These are phyloP conservation scores for Paedocypris sp. DNA, from an alignment of 2,113 vertebrate genomes.

Conservation along the genomic window DNA sequence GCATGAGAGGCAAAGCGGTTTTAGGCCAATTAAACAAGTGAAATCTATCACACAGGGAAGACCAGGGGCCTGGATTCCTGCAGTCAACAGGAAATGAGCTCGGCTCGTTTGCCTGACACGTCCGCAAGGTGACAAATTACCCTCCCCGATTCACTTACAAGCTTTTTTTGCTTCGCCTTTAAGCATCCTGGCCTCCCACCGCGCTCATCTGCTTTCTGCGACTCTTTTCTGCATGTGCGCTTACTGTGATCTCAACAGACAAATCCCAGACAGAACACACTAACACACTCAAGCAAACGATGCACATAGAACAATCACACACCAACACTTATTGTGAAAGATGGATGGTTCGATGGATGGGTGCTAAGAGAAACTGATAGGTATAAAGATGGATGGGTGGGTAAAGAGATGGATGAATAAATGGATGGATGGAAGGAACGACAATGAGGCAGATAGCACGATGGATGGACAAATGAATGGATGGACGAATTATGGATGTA, in stretches of 20 bases:
- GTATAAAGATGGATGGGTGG: no score
- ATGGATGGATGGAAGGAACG: no score
- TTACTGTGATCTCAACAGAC: not conserved
- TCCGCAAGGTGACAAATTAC: slow-evolving; percentile 56
- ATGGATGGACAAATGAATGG: no score
- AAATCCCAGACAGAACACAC: not conserved
- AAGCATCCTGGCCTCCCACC: not conserved
- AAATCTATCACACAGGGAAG: slow-evolving; percentile 58
- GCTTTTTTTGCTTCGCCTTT: not conserved
- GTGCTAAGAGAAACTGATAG: no score
- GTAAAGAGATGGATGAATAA: no score
- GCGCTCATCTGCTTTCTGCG: not conserved
- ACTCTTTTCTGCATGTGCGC: not conserved
- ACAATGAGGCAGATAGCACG: no score
- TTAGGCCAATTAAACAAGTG: slow-evolving; percentile 56
- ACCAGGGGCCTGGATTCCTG: slow-evolving; percentile 50
- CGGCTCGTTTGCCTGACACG: slow-evolving; percentile 60
- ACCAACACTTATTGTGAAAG: no score
- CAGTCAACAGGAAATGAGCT: slow-evolving; percentile 67
- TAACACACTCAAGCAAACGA: no score
- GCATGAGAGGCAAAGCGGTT: not conserved
- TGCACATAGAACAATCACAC: no score
- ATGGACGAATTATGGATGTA: no score
- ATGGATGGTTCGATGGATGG: no score
- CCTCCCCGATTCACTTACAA: slow-evolving; percentile 20